phyloP scores from a whole-genome alignment of 2,113 vertebrate genomes.

The Polypterus bichir region DNA sequence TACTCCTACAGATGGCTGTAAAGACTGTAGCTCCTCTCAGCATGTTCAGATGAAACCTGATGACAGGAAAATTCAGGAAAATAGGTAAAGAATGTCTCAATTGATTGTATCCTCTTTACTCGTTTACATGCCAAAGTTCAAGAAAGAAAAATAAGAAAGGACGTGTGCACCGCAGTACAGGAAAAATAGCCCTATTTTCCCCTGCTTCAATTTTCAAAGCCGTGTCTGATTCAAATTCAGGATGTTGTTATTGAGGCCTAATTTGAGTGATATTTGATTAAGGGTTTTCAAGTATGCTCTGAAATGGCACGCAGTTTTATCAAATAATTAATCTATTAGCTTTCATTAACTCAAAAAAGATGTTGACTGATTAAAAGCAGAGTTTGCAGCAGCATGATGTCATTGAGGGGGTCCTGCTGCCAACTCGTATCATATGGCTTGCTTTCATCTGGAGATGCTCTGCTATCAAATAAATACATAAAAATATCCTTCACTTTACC shows the following conservation, averaged over 20 bases:
- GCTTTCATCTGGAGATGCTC: conserved; percentile 22
- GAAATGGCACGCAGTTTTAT: conserved; percentile 27
- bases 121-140: conserved; percentile 33
- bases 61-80: conserved; percentile 11
- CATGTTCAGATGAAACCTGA: conserved; percentile 4
- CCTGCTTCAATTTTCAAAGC: conserved; percentile 35
- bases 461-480: neutral
- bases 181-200: conserved; percentile 30
- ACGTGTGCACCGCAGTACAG: conserved; percentile 17
- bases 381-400: conserved; percentile 46
- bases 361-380: conserved; percentile 52
- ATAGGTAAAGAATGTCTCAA: conserved; percentile 22
- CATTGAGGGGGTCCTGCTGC: conserved; percentile 30
- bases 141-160: conserved; percentile 23
- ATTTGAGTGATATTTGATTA: conserved; percentile 50
- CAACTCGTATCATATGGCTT: conserved; percentile 31
- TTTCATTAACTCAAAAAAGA: conserved; percentile 38
- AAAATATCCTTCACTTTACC: too few relatives aligned
- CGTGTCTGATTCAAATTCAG: conserved; percentile 29
- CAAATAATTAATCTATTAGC: conserved; percentile 53
- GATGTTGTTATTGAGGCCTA: conserved; percentile 50
- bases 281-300: conserved; percentile 16
- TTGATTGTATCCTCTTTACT: conserved; percentile 32
- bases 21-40: too few relatives aligned
- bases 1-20: too few relatives aligned